Evolutionary conservation across 2,888 invertebrate genomes (phyloP).

Genomic region (Leptopilina myrica): DNA sequence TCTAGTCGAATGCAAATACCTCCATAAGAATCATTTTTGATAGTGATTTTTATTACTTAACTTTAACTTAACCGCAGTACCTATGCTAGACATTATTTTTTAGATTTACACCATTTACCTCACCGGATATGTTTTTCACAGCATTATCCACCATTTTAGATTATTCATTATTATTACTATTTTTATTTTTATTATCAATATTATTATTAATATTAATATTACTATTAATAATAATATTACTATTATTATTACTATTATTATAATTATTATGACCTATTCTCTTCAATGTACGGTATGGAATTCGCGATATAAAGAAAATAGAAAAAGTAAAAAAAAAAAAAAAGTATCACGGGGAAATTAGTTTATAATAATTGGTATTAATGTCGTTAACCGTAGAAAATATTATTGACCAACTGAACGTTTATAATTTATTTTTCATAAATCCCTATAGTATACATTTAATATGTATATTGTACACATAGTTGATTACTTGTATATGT

Average conservation of each 20-base stretch:
- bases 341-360: slow-evolving; percentile 47
- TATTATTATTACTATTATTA: no score
- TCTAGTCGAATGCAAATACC: slow-evolving; percentile 75
- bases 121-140: slow-evolving; percentile 61
- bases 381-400: slow-evolving; percentile 60
- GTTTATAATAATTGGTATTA: slow-evolving; percentile 61
- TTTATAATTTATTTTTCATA: slow-evolving; percentile 65
- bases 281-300: slow-evolving; percentile 31
- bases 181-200: no score
- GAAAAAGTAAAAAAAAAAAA: slow-evolving; percentile 47
- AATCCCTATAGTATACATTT: background rate
- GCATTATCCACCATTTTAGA: slow-evolving; percentile 32
- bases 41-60: slow-evolving; percentile 54
- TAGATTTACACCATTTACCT: slow-evolving; percentile 71
- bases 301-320: slow-evolving; percentile 43
- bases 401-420: slow-evolving; percentile 56
- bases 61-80: slow-evolving; percentile 69
- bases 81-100: slow-evolving; percentile 70
- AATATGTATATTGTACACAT: slow-evolving; percentile 44
- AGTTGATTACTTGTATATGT: slow-evolving; percentile 55
- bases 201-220: no score
- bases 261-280: background rate
- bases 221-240: no score
- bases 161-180: background rate
- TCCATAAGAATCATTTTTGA: slow-evolving; percentile 59